Evolutionary conservation across 2,797 vertebrate genomes (phyloP).

Genomic region (Molossus alvarezi): DNA sequence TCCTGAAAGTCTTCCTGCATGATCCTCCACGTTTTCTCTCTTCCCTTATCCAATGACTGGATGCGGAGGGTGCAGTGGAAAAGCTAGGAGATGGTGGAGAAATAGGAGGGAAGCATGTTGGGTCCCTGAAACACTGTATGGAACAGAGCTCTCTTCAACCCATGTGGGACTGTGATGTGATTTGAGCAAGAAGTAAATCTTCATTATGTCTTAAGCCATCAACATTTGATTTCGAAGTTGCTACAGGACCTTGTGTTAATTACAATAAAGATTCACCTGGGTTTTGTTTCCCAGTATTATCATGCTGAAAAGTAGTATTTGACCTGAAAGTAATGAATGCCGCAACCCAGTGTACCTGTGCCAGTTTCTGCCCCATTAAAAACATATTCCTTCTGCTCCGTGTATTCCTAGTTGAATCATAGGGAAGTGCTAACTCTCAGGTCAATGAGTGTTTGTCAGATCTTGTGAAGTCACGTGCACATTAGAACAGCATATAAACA

Average conservation of each 20-base stretch:
- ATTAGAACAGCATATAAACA: neutral
- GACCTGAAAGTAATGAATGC: neutral
- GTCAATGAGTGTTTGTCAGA: neutral
- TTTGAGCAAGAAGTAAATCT: neutral
- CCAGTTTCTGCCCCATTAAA: neutral
- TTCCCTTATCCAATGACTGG: neutral
- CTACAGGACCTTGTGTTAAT: neutral
- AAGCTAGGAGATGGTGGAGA: neutral
- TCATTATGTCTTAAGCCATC: neutral
- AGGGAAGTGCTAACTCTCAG: neutral
- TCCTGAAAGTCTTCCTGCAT: neutral
- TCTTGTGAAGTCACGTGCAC: neutral
- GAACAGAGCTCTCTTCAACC: neutral
- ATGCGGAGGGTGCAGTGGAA: neutral
- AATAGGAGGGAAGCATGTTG: neutral
- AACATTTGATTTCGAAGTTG: neutral
- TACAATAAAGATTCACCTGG: neutral
- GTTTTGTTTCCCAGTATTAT: constrained; percentile 15
- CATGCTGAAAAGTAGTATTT: constrained; percentile 37
- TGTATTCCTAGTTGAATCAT: neutral
- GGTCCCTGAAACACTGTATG: neutral
- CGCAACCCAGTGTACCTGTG: neutral
- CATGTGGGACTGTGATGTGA: neutral
- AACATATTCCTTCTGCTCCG: neutral
- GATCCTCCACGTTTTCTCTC: neutral